phyloP scores from a whole-genome alignment of 2,113 vertebrate species.

The Silurus glanis region DNA sequence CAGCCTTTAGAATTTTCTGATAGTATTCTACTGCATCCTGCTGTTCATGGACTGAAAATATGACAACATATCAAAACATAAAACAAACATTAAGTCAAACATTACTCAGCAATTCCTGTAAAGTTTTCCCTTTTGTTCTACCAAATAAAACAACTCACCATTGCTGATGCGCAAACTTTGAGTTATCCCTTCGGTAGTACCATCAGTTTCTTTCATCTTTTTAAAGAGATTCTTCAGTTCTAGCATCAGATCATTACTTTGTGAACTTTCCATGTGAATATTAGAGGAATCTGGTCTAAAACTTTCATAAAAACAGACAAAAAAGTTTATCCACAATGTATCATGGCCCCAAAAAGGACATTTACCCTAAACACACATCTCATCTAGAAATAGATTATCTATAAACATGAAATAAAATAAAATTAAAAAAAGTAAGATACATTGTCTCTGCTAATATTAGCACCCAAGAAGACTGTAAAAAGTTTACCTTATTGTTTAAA shows the following conservation, averaged over 20 bases:
- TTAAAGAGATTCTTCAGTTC: conserved; percentile 60
- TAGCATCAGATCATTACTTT: conserved; percentile 28
- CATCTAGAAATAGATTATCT: too few relatives aligned
- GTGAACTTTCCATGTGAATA: too few relatives aligned
- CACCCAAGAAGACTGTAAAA: too few relatives aligned
- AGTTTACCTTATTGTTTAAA: too few relatives aligned
- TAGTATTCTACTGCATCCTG: conserved; percentile 67
- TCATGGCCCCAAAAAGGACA: background rate
- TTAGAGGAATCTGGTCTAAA: background rate
- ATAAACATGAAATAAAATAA: too few relatives aligned
- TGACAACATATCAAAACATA: background rate
- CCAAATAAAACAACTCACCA: conserved; percentile 51
- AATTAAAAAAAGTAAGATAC: too few relatives aligned
- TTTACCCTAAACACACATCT: too few relatives aligned
- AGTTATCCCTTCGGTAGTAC: conserved; percentile 43
- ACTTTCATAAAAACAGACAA: conserved; percentile 1
- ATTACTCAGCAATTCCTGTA: background rate
- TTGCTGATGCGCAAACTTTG: conserved; percentile 51
- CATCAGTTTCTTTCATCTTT: rapidly evolving
- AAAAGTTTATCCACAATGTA: background rate
- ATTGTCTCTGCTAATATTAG: too few relatives aligned
- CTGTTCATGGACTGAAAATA: conserved; percentile 55
- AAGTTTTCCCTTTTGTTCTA: background rate
- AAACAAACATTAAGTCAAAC: background rate
- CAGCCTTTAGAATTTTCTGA: conserved; percentile 61